Evolutionary conservation across 2,888 invertebrate species (phyloP), one percentile per base, ranked within the genome.

Genomic region (Eilema sororculum): DNA sequence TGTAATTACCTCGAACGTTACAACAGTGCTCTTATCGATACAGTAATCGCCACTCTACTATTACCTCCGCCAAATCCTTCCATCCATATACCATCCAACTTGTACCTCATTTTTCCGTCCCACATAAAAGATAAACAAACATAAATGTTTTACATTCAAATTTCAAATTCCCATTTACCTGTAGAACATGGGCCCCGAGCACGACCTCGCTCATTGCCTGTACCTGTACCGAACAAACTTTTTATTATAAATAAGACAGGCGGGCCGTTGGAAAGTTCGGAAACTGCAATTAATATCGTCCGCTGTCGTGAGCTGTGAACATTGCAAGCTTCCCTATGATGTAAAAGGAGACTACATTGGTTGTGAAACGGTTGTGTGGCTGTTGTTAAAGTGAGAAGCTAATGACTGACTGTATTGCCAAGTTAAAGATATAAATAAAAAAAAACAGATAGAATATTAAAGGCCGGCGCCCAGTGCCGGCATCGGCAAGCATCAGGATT

Each of bases 251-350:
- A 78, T 72, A 79, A 76, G 80, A 76, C 80, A 72, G 74, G 73
- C 70, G 62, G 69, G 68, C 67, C 75, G 72, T 68, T 81, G 79
- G 79, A 77, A 81, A 80, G 80, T 80, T 83, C 68, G 37, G 65
- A 80, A 80, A 83, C 81, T 84, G 83, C 81, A 85, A 86, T 85
- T 79, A 83, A 83, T 81, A 81, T 77, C 80, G 76, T 72, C 78
- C 75, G 71, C 77, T 72, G 74, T 77, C 78, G 20, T 20, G 28
- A 66, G 68, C 57, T 41, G 76, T 37, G 71, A 66, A 68, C 68
- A 61, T 68, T 56, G 72, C 71, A 33, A 63, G 66, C 59, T 67
- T n/a, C 59, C 64, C 28, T 57, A 56, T 56, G 59, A 33, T 20
- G 33, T 52, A 52, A 46, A n/a, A n/a, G 2, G 0, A n/a, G n/a